These are phyloP conservation scores for Nothura maculosa DNA, from an alignment of 2,797 vertebrate species.

Conservation along the genomic window DNA sequence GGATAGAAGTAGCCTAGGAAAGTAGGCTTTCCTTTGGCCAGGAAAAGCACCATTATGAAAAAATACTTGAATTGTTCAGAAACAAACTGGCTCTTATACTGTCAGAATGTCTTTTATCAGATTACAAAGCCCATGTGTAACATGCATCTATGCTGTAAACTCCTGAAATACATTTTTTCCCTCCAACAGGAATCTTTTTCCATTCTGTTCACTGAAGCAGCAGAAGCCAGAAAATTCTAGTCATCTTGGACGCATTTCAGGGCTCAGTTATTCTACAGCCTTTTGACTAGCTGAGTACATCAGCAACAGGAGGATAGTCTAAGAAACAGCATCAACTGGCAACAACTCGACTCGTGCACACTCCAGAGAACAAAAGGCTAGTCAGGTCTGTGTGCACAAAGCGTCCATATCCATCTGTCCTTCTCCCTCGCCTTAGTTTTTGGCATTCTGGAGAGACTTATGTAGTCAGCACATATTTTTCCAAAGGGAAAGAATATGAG, in stretches of 20 bases:
- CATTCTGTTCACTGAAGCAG: not conserved
- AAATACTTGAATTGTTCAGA: not conserved
- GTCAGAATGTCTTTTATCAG: not conserved
- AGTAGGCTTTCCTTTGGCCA: not conserved
- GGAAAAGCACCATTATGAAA: not conserved
- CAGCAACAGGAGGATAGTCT: fast-evolving
- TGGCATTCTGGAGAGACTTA: not conserved
- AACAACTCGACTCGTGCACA: not conserved
- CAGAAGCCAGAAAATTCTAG: not conserved
- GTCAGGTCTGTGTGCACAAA: not conserved
- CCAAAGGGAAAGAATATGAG: not conserved
- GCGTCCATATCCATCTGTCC: not conserved
- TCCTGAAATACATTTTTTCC: not conserved
- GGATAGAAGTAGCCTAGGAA: not conserved
- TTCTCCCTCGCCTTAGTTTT: not conserved
- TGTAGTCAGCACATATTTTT: not conserved
- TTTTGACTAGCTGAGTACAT: not conserved
- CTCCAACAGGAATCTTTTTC: not conserved
- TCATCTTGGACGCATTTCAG: not conserved
- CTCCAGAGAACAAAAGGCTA: not conserved
- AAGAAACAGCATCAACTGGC: not conserved
- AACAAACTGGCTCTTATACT: not conserved
- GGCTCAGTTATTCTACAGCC: not conserved
- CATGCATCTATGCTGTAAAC: not conserved
- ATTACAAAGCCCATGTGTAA: not conserved